Conservation (phyloP, 1,140 invertebrate genomes). For the Macrobrachium nipponense region DNA sequence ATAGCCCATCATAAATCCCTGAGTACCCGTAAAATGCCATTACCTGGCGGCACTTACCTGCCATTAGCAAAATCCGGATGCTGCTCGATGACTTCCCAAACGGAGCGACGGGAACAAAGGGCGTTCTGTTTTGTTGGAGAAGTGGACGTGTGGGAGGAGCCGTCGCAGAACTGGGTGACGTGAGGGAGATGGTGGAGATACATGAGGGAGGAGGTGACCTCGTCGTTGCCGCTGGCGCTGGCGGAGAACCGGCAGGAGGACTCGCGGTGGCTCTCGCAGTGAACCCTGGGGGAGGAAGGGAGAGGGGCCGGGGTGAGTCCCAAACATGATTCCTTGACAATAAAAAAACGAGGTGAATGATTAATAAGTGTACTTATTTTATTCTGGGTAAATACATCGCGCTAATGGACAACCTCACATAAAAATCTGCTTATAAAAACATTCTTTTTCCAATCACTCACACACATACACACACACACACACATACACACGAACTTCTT, state of each 20-base stretch:
- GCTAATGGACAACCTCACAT: not conserved
- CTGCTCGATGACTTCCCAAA: conserved; percentile 65
- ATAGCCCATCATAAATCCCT: no score
- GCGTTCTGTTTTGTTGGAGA: conserved; percentile 69
- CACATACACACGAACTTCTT: conserved; percentile 9
- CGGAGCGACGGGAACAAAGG: conserved; percentile 64
- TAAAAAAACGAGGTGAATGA: not conserved
- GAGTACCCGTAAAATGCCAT: no score
- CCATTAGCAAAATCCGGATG: conserved; percentile 65
- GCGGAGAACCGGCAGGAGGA: conserved; percentile 51
- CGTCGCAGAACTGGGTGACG: conserved; percentile 65
- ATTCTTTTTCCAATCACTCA: not conserved
- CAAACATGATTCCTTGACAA: no score
- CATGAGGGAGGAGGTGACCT: conserved; percentile 72
- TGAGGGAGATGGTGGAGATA: conserved; percentile 68
- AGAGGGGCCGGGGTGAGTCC: not conserved
- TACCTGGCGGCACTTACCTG: conserved; percentile 18
- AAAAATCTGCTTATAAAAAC: not conserved
- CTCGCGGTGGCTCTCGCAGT: conserved; percentile 52
- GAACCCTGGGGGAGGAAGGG: not conserved
- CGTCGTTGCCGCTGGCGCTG: conserved; percentile 57
- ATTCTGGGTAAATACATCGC: not conserved
- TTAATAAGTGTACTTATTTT: no score
- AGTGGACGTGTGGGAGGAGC: conserved; percentile 65
- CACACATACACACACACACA: conserved; percentile 14